Evolutionary conservation across 2,797 vertebrate species (phyloP).

Genomic region (Myotis daubentonii): DNA sequence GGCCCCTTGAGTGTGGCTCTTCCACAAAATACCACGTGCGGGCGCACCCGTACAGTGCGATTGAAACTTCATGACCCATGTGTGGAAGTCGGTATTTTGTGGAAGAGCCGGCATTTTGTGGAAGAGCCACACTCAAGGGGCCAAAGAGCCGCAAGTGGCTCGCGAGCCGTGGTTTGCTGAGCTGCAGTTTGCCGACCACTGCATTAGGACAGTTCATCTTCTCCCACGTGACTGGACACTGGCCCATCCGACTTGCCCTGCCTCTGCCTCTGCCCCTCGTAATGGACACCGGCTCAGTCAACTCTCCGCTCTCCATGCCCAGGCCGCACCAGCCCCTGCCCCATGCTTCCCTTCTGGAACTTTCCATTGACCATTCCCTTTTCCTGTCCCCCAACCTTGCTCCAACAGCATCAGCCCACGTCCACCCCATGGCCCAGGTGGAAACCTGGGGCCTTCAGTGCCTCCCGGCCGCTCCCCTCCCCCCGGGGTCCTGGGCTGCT

Average conservation of each 20-base stretch:
- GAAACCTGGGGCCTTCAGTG: background rate
- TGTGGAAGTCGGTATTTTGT: no score
- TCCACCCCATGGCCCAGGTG: rapidly evolving
- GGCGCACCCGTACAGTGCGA: no score
- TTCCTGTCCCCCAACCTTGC: background rate
- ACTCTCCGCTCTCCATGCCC: rapidly evolving
- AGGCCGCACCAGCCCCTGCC: background rate
- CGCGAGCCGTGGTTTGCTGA: no score
- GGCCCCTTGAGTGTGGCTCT: no score
- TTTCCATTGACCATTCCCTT: background rate
- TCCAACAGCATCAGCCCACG: rapidly evolving
- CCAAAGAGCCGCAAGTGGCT: no score
- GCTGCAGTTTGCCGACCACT: no score
- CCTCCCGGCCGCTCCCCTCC: rapidly evolving
- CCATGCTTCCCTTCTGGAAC: background rate
- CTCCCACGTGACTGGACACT: background rate
- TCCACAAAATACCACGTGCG: no score
- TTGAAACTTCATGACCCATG: no score
- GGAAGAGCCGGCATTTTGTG: no score
- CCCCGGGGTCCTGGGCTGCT: background rate
- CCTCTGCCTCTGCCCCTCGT: no score
- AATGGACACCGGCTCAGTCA: background rate
- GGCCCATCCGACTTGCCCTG: rapidly evolving
- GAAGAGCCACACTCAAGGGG: no score
- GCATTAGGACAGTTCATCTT: rapidly evolving